Base-by-base conservation (phyloP, 2,113 vertebrate species). In the Lepus timidus region DNA sequence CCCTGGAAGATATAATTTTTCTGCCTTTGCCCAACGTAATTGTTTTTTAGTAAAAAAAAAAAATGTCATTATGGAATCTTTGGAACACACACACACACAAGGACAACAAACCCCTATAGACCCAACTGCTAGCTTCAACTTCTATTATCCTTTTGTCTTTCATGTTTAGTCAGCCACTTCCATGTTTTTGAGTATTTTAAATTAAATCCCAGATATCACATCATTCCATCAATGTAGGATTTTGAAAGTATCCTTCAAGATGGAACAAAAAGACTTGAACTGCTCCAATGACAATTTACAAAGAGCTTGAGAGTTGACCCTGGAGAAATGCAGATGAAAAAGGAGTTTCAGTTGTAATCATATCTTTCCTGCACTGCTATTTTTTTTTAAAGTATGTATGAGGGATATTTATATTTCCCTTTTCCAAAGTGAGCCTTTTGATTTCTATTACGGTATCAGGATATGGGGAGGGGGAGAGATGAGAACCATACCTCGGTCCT, bases 201-300 rank as follows among this genome's bases (percentile, higher is more conserved):
- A 95, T 65, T 91, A 90, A 83, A 68, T 71, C 9, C 20, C 52
- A 67, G 27, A 22, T 5, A 52, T 36, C 3, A 3, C 31, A 84
- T 79, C 14, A 36, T 86, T 91, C 25, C 25, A 27, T 29, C 61
- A 94, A 75, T 25, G 55, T 0, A 75, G 62, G 12, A 70, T 88
- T 95, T 83, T 67, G 64, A 92, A 27, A 25, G 81, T 92, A 82
- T 25, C 81, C 88, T 86, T 96, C 74, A 96, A 85, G 64, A 49
- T 29, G 94, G 62, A 87, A 71, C 29, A 74, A 85, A 75, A 83
- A 23, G 25, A 23, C 44, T 67, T 67, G 61, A 96, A 84, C 33
- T 89, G 27, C 80, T 94, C 62, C 19, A 23, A 36, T 89, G 44
- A 51, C 23, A 92, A 67, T 73, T 22, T 58, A 86, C 73, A 89